A percentile compares a stretch with the other conserved stretches of the same genome.
These are phyloP conservation scores for Daubentonia madagascariensis DNA, from an alignment of 2,113 vertebrate genomes.

Conservation along the genomic window DNA sequence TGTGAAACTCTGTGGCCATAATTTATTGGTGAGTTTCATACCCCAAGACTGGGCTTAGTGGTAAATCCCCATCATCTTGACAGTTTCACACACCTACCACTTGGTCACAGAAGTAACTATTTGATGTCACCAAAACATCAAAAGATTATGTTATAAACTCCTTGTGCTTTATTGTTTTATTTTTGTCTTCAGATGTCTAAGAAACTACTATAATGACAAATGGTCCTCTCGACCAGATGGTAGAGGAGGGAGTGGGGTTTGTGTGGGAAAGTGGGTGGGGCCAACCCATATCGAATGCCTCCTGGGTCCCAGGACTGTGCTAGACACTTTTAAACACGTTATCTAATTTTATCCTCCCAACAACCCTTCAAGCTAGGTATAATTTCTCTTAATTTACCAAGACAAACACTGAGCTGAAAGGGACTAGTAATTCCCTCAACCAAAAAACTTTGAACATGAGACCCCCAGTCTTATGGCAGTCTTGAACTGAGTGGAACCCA, in stretches of 20 bases:
- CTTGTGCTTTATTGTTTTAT: neutral
- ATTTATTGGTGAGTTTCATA: neutral
- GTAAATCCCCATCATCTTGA: neutral
- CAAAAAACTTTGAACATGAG: neutral
- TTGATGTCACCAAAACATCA: neutral
- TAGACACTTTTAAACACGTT: neutral
- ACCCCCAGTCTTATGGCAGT: neutral
- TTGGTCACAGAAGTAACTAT: neutral
- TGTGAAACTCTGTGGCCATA: neutral
- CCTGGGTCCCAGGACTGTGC: neutral
- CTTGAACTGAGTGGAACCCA: neutral
- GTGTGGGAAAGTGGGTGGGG: too few relatives aligned
- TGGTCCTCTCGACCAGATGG: neutral
- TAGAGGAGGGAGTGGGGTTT: neutral
- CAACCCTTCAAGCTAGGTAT: neutral
- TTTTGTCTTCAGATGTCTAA: neutral
- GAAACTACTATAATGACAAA: neutral
- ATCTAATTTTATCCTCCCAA: neutral
- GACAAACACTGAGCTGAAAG: neutral
- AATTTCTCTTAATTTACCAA: neutral
- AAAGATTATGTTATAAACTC: neutral
- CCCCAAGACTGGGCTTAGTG: neutral
- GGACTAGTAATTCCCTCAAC: neutral
- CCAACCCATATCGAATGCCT: neutral
- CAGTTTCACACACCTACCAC: neutral